Base-by-base conservation (phyloP, 1,140 invertebrate genomes). In the Calycopis cecrops region DNA sequence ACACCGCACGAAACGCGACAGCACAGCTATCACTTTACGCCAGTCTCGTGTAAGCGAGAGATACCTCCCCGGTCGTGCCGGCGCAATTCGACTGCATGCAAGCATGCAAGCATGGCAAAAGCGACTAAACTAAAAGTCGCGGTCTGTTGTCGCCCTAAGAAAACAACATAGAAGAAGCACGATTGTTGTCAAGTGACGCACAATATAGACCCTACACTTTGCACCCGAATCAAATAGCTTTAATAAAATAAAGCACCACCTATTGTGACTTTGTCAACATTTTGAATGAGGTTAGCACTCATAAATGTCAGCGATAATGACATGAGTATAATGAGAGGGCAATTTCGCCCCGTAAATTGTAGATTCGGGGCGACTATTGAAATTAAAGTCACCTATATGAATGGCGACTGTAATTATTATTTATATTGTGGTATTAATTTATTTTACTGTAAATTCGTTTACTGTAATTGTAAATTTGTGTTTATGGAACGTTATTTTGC, bases 271-370 rank as follows among this genome's bases (percentile, higher is more conserved):
- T 61, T 59, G 54, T 61, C 52, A 53, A 49, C 53, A 59, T 58
- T 60, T 60, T 60, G 37, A 67, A 63, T 67, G 57, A 44, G 35
- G 9, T 59, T 28, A 21, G 33, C 58, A 34, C 55, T 59, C 59
- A 52, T 65, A 63, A 62, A 59, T 40, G 62, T 67, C 62, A 62
- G 34, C 16, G 38, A 51, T 58, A 60, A 63, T 58, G 49, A 60
- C 53, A 49, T 48, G 52, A 44, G 51, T 57, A 59, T 62, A 63
- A 53, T 60, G 59, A 63, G 59, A 60, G 40, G 16, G 16, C 14
- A 44, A 44, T 44, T 44, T 44, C 40, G 40, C 4, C 2, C 40
- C 40, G 40, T 44, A 44, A 44, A 44, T 44, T 44, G 40, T 44
- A 44, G 40, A 44, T 44, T 44, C 16, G 40, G 40, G 40, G 14